Conservation (phyloP, 2,113 vertebrate species). For the Struthio camelus region DNA sequence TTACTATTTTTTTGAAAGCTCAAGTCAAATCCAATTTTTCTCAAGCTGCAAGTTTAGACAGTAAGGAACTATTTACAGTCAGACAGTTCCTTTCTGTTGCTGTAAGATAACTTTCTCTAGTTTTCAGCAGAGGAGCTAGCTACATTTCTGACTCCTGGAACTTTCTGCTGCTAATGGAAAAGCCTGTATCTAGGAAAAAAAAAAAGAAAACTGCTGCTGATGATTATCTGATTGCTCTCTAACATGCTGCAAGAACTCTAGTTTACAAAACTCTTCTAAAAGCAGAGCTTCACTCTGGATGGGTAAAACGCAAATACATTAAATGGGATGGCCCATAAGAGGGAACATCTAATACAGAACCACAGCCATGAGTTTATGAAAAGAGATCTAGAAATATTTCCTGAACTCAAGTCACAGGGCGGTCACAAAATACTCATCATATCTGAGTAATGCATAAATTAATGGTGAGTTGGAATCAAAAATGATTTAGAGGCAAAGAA, state of each 20-base stretch:
- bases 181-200: constrained; percentile 2
- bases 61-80: constrained; percentile 54
- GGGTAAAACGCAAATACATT: background rate
- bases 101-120: constrained; percentile 48
- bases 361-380: background rate
- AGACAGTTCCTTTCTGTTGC: constrained; percentile 38
- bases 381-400: background rate
- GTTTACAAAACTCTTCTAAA: background rate
- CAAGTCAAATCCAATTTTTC: constrained; percentile 58
- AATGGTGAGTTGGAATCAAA: background rate
- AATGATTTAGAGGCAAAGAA: background rate
- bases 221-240: constrained; percentile 27
- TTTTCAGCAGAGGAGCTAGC: constrained; percentile 53
- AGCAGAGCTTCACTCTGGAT: background rate
- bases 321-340: background rate
- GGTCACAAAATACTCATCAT: background rate
- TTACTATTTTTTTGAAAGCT: constrained; percentile 63
- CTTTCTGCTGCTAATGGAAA: constrained; percentile 49
- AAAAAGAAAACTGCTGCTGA: background rate
- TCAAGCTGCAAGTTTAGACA: constrained; percentile 62
- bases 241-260: background rate
- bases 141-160: constrained; percentile 50
- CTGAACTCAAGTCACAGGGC: background rate
- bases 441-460: background rate
- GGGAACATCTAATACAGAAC: background rate